phyloP scores from a whole-genome alignment of 2,888 invertebrate species.

The Troides oblongomaculatus region DNA sequence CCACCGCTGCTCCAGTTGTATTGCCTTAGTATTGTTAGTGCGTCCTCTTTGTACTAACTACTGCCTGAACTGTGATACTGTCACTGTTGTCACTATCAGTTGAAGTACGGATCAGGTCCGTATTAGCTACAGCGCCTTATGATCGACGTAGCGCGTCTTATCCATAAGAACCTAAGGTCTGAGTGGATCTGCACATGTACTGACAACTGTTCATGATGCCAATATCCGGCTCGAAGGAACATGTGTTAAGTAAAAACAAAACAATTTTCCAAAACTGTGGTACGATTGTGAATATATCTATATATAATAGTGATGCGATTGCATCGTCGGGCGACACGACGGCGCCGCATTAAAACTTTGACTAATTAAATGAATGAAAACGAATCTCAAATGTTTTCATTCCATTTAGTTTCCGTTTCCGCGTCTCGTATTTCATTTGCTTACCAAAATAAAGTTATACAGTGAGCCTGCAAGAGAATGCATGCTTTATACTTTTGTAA shows the following conservation, averaged over 20 bases:
- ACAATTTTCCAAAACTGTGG: neutral
- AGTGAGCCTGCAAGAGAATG: neutral
- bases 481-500: neutral
- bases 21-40: too few relatives aligned
- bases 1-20: too few relatives aligned
- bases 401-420: constrained; percentile 66
- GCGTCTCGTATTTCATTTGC: constrained; percentile 46
- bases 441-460: constrained; percentile 1
- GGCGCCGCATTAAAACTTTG: constrained; percentile 69
- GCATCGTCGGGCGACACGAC: constrained; percentile 55
- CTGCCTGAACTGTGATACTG: too few relatives aligned
- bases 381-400: constrained; percentile 76
- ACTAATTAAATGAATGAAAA: constrained; percentile 78
- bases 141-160: too few relatives aligned
- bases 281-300: constrained; percentile 45
- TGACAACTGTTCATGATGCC: too few relatives aligned
- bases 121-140: too few relatives aligned
- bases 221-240: too few relatives aligned
- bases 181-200: too few relatives aligned
- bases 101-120: too few relatives aligned
- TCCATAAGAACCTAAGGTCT: too few relatives aligned
- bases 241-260: neutral
- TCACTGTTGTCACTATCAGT: too few relatives aligned
- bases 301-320: constrained; percentile 52
- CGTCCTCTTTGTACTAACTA: too few relatives aligned